Percentiles rank a stretch among this genome's conserved stretches.
Evolutionary conservation across 2,888 invertebrate genomes (phyloP).

Genomic region (Geotrupes spiniger): DNA sequence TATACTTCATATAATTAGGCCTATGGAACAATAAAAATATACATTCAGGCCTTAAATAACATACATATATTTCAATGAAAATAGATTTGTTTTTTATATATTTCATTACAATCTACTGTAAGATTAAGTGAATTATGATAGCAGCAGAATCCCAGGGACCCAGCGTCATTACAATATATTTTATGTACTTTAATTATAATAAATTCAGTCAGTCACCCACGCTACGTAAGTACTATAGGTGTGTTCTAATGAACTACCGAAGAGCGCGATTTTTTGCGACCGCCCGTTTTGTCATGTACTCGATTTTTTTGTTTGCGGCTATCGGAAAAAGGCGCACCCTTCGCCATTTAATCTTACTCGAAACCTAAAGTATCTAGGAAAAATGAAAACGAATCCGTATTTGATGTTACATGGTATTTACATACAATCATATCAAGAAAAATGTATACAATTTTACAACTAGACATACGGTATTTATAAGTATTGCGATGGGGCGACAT

Average conservation of each 20-base stretch:
- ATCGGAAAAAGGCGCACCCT: too few species aligned
- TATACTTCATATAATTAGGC: slow-evolving; percentile 41
- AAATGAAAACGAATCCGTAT: slow-evolving; percentile 23
- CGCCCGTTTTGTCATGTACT: too few species aligned
- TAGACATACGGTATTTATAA: slow-evolving; percentile 37
- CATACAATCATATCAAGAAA: slow-evolving; percentile 35
- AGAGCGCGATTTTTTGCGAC: too few species aligned
- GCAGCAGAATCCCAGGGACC: slow-evolving; percentile 40
- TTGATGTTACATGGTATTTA: slow-evolving; percentile 18
- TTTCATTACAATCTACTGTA: slow-evolving; percentile 35
- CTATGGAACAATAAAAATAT: slow-evolving; percentile 49
- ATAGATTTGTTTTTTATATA: slow-evolving; percentile 40
- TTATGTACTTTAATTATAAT: slow-evolving; percentile 25
- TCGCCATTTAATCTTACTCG: too few species aligned
- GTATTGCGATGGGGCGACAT: slow-evolving; percentile 43
- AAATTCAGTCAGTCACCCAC: slow-evolving; percentile 43
- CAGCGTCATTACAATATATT: slow-evolving; percentile 31
- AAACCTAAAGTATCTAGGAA: slow-evolving; percentile 33
- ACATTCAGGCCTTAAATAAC: slow-evolving; percentile 46
- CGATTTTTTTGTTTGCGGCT: too few species aligned
- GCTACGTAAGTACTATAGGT: slow-evolving; percentile 43
- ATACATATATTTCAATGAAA: slow-evolving; percentile 49
- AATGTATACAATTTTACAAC: slow-evolving; percentile 23
- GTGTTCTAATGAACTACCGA: slow-evolving; percentile 13
- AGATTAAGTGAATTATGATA: slow-evolving; percentile 35